These are phyloP conservation scores for Bos javanicus DNA, from an alignment of 2,113 vertebrate genomes.

Conservation along the genomic window DNA sequence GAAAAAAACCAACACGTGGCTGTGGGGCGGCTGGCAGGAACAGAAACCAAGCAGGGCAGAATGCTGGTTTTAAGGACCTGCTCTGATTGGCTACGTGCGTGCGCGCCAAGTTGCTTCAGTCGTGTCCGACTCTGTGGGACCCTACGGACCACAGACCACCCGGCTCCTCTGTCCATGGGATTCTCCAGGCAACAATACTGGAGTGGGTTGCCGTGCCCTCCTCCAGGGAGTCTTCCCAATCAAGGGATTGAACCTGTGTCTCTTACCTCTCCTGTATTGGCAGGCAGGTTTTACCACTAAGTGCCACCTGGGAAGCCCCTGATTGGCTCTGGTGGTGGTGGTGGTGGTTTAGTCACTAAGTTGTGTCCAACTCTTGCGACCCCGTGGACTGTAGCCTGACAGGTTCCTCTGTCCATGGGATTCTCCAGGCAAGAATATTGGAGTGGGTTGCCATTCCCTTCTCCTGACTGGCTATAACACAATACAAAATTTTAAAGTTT, in stretches of 20 bases:
- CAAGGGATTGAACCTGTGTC: not conserved
- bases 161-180: not conserved
- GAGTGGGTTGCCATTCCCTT: not conserved
- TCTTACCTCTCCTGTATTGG: not conserved
- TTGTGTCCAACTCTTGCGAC: no score
- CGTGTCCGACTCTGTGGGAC: rapidly evolving
- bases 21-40: not conserved
- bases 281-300: not conserved
- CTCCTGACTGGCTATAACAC: not conserved
- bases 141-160: not conserved
- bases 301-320: not conserved
- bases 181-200: not conserved
- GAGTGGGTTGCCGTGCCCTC: not conserved
- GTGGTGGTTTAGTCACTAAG: no score
- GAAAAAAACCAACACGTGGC: not conserved
- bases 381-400: no score
- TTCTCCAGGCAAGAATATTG: not conserved
- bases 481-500: not conserved
- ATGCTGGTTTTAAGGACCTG: rapidly evolving
- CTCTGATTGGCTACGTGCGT: rapidly evolving
- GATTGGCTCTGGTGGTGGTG: no score
- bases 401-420: no score
- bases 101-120: rapidly evolving
- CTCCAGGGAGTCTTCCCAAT: not conserved
- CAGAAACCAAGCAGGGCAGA: no score